A percentile compares a stretch with the other conserved stretches of the same genome.
phyloP scores from a whole-genome alignment of 2,113 vertebrate species.

The Lipophrys pholis region DNA sequence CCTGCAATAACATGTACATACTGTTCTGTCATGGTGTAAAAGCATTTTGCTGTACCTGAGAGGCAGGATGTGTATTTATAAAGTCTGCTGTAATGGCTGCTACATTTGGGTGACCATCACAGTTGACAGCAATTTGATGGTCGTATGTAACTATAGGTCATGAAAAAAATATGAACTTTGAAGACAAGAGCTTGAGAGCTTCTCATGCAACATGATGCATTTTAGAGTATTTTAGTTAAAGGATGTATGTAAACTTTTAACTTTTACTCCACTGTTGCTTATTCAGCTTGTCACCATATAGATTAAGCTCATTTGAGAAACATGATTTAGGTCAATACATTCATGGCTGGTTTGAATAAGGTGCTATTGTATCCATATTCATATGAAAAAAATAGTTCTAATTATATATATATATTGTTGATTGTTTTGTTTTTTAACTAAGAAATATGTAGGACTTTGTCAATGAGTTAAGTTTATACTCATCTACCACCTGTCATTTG shows the following conservation, averaged over 20 bases:
- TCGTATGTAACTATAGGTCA: slow-evolving; percentile 44
- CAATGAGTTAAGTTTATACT: too few relatives aligned
- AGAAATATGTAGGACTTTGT: too few relatives aligned
- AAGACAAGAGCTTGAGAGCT: slow-evolving; percentile 35
- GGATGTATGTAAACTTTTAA: not conserved
- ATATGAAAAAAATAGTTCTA: too few relatives aligned
- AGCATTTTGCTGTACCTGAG: slow-evolving; percentile 74
- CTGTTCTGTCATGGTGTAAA: slow-evolving; percentile 59
- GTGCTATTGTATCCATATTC: too few relatives aligned
- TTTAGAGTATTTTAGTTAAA: slow-evolving; percentile 10
- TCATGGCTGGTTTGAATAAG: too few relatives aligned
- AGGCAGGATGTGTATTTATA: slow-evolving; percentile 55
- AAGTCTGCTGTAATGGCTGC: slow-evolving; percentile 18
- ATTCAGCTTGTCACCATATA: too few relatives aligned
- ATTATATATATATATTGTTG: too few relatives aligned
- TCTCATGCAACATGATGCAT: not conserved
- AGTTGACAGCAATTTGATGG: slow-evolving; percentile 54
- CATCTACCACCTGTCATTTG: too few relatives aligned
- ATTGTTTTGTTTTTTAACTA: too few relatives aligned
- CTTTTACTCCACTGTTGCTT: not conserved
- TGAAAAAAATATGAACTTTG: slow-evolving; percentile 65
- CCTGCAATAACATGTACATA: slow-evolving; percentile 36
- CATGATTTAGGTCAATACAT: too few relatives aligned
- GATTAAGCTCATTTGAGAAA: too few relatives aligned
- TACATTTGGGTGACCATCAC: slow-evolving; percentile 49